Evolutionary conservation across 1,140 invertebrate species (phyloP).

Genomic region (Drosophila ohnishii): DNA sequence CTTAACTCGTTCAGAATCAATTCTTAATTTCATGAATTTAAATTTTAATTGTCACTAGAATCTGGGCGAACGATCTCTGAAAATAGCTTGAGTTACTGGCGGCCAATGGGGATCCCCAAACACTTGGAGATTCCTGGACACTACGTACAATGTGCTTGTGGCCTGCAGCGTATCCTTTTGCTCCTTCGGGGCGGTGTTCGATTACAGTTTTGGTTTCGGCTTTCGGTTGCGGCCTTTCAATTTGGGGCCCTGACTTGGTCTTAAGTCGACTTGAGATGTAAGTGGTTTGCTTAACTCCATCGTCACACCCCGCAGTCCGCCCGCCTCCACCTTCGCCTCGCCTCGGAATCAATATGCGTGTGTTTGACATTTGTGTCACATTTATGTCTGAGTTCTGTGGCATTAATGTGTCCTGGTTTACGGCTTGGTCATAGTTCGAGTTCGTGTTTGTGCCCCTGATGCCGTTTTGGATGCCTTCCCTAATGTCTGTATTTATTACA

Average conservation of each 20-base stretch:
- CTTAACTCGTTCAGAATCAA: too few species aligned
- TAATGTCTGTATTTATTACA: constrained; percentile 73
- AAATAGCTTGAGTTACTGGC: background rate
- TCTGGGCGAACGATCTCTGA: background rate
- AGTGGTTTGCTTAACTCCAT: constrained; percentile 49
- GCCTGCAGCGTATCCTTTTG: background rate
- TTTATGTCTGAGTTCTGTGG: constrained; percentile 72
- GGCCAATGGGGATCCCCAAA: background rate
- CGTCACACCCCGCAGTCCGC: background rate
- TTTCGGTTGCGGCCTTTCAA: constrained; percentile 53
- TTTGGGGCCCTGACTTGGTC: constrained; percentile 34
- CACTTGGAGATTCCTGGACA: constrained; percentile 15
- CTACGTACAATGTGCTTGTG: constrained; percentile 31
- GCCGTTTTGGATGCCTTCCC: constrained; percentile 14
- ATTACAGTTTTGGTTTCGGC: constrained; percentile 55
- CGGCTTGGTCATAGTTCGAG: constrained; percentile 52
- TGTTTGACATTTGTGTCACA: constrained; percentile 76
- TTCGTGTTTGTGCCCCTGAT: constrained; percentile 8
- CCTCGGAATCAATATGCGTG: constrained; percentile 67
- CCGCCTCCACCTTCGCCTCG: too few species aligned
- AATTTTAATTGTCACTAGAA: background rate
- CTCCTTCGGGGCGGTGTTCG: constrained; percentile 16
- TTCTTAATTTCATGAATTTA: background rate
- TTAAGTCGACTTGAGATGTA: constrained; percentile 50
- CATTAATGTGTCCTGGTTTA: constrained; percentile 70